phyloP scores from a whole-genome alignment of 2,888 invertebrate genomes.

The Yponomeuta cagnagella region DNA sequence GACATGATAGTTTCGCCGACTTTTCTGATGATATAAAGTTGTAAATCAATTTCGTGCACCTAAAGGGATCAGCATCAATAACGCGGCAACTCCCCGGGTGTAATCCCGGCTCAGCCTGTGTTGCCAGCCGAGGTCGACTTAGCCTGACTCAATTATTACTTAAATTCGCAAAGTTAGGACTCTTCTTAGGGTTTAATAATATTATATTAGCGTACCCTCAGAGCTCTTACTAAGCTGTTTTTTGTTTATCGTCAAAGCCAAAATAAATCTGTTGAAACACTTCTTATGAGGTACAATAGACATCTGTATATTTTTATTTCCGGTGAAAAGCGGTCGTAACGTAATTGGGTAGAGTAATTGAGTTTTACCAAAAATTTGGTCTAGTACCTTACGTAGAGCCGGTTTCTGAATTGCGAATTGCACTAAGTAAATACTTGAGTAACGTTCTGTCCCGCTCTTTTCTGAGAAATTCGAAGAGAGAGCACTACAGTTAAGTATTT shows the following conservation, averaged over 20 bases:
- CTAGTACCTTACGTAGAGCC: too few species aligned
- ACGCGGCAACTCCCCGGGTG: constrained; percentile 27
- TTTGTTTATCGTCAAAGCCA: not conserved
- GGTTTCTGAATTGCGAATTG: too few species aligned
- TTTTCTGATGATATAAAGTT: constrained; percentile 19
- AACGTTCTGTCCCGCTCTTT: too few species aligned
- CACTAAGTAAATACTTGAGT: too few species aligned
- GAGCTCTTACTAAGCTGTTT: not conserved
- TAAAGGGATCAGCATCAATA: constrained; percentile 37
- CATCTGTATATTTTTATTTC: too few species aligned
- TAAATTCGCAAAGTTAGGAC: not conserved
- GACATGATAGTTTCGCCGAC: not conserved
- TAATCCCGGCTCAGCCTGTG: constrained; percentile 22
- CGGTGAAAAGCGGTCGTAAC: too few species aligned
- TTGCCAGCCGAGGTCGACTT: not conserved
- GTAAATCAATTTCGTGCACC: constrained; percentile 35
- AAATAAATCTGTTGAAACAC: not conserved
- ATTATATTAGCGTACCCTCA: not conserved
- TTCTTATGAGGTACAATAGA: too few species aligned
- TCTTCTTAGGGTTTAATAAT: not conserved
- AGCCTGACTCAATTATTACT: not conserved
- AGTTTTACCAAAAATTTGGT: too few species aligned
- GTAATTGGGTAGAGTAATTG: too few species aligned
- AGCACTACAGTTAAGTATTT: too few species aligned
- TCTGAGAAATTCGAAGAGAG: too few species aligned